phyloP scores from a whole-genome alignment of 2,797 vertebrate genomes.

The Tolypeutes matacus region DNA sequence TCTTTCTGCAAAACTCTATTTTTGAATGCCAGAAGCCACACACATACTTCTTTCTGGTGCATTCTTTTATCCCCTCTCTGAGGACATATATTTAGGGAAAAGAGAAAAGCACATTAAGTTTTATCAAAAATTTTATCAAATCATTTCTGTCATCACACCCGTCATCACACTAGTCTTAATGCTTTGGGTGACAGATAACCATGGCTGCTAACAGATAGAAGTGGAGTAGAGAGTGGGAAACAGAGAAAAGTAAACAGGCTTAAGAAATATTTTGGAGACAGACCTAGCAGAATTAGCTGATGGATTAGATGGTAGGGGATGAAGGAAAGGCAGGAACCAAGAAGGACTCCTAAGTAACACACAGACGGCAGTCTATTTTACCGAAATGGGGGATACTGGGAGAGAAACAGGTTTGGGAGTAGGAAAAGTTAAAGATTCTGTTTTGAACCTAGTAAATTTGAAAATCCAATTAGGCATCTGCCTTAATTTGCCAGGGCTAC shows the following conservation, averaged over 20 bases:
- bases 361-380: background rate
- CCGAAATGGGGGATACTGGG: background rate
- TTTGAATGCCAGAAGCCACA: constrained; percentile 24
- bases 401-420: background rate
- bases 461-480: constrained; percentile 20
- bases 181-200: too few relatives aligned
- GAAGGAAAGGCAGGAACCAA: background rate
- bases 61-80: too few relatives aligned
- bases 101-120: too few relatives aligned
- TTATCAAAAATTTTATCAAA: too few relatives aligned
- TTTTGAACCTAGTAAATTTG: background rate
- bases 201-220: too few relatives aligned
- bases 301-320: background rate
- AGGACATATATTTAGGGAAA: too few relatives aligned
- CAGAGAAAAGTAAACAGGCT: background rate
- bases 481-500: too few relatives aligned
- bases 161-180: too few relatives aligned
- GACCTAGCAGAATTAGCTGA: background rate
- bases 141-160: too few relatives aligned
- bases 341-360: background rate
- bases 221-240: too few relatives aligned
- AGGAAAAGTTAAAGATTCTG: background rate
- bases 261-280: background rate
- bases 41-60: background rate
- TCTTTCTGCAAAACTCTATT: background rate